Conservation (phyloP, 2,888 invertebrate species). For the Melinopterus prodromus region DNA sequence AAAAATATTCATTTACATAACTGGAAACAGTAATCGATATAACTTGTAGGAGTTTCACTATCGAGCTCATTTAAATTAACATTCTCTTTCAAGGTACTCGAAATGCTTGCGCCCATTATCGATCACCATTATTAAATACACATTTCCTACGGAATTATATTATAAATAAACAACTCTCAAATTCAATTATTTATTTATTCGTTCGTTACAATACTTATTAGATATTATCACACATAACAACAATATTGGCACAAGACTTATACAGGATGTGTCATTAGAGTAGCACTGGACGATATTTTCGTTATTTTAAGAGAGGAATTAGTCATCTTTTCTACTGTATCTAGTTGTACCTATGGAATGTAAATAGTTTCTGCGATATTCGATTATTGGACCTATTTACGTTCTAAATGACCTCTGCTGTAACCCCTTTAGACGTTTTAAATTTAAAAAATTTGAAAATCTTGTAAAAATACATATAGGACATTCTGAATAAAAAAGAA, state of each 20-base stretch:
- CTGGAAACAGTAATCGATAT: not conserved
- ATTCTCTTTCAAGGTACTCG: not conserved
- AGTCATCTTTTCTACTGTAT: no score
- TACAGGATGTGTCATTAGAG: not conserved
- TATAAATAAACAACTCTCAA: not conserved
- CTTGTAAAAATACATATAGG: no score
- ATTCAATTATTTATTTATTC: not conserved
- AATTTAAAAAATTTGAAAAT: no score
- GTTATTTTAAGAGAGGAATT: not conserved
- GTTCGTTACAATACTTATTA: not conserved
- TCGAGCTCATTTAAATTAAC: not conserved
- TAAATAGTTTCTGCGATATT: no score
- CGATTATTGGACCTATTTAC: no score
- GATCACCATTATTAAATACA: not conserved
- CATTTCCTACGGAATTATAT: no score
- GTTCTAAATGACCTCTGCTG: no score
- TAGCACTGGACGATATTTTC: not conserved
- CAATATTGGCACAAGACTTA: conserved; percentile 8
- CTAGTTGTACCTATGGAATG: no score
- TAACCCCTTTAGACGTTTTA: no score
- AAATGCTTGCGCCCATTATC: not conserved
- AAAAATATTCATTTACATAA: not conserved
- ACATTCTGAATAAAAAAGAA: no score
- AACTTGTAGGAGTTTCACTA: not conserved
- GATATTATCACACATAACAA: not conserved